phyloP scores from a whole-genome alignment of 35 echinoderm and acorn worm genomes.

The Chiridota heheva region DNA sequence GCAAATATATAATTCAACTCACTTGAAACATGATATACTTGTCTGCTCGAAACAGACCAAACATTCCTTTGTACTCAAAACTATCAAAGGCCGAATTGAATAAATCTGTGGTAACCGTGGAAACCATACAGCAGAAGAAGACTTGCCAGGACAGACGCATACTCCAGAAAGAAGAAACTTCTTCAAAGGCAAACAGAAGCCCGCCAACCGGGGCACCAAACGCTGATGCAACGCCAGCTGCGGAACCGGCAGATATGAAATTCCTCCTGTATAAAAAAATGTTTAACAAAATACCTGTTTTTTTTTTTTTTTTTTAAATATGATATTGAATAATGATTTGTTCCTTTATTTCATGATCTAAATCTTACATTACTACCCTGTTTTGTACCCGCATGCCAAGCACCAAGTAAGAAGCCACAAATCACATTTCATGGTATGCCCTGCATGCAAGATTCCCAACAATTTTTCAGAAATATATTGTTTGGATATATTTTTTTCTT shows the following conservation, averaged over 20 bases:
- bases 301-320: neutral
- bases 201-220: conserved; percentile 99
- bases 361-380: too few species aligned
- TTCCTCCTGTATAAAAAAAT: conserved; percentile 69
- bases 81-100: conserved; percentile 98
- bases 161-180: conserved; percentile 99
- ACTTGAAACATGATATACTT: conserved; percentile 98
- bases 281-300: neutral
- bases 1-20: too few species aligned
- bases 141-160: conserved; percentile 96
- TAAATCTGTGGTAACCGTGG: conserved; percentile 94
- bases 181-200: conserved; percentile 96
- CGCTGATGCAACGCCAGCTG: conserved; percentile 93
- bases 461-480: too few species aligned
- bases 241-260: conserved; percentile 96
- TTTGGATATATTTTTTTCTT: too few species aligned
- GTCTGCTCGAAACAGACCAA: conserved; percentile 88
- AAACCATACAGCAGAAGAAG: conserved; percentile 98
- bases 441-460: too few species aligned
- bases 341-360: too few species aligned
- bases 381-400: too few species aligned
- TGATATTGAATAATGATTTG: too few species aligned
- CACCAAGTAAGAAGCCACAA: too few species aligned
- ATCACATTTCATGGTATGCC: too few species aligned
- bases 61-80: conserved; percentile 83